Base-by-base conservation (phyloP, 1,140 invertebrate species). In the Bactericera cockerelli region DNA sequence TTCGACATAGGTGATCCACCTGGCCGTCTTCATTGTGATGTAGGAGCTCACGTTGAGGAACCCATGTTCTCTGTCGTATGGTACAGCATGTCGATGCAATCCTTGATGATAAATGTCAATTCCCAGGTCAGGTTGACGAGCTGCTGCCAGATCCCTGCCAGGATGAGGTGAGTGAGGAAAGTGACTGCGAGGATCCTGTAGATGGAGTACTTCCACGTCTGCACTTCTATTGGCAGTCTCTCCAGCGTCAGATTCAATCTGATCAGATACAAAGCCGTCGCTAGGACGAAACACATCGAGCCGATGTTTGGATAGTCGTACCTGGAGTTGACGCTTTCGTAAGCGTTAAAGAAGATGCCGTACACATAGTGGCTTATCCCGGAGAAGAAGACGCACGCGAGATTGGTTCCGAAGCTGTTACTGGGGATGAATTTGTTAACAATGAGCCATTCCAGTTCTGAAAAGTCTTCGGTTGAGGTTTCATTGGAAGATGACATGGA, bases 41-140 rank as follows among this genome's bases (percentile, higher is more conserved):
- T 6, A n/a, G 42, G n/a, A 49, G n/a, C 42, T 49, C 8, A 49
- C 8, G 4, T 6, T 49, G n/a, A 10, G 42, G n/a, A 49, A 22
- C 8, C 19, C n/a, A 22, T 16, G 22, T 22, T 49, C 3, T 16
- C 42, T 19, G 42, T 49, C 3, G 6, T 49, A 4, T 19, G 4
- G 22, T 49, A 22, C 4, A 49, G 22, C 42, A 49, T 22, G 4
- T 49, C 42, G 22, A 49, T 16, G 22, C 6, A 49, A 49, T 49
- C 42, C 19, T 49, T 49, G n/a, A 49, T 49, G 22, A 49, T 49
- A 16, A 49, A 49, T 19, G 22, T 22, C n/a, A 49, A 4, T n/a
- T 49, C 42, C 42, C n/a, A 49, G 19, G 42, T 49, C 22, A 49
- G 19, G 42, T 49, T 49, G 42, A 49, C 42, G 8, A 49, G 22